These are phyloP conservation scores for Pollenia amentaria DNA, from an alignment of 2,888 invertebrate genomes.

Conservation along the genomic window DNA sequence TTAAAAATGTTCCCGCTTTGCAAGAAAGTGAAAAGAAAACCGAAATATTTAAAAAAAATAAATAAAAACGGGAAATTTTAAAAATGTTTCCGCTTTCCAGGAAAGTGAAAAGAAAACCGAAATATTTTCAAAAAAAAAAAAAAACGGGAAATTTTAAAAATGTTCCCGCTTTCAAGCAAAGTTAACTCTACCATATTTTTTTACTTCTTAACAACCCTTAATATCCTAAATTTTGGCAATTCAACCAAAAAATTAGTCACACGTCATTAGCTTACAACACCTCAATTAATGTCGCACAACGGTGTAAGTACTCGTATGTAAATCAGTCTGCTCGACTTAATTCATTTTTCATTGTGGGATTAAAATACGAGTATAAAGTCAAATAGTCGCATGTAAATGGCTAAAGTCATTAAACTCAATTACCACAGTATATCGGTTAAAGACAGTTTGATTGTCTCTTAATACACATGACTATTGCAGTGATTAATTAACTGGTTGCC, in stretches of 20 bases:
- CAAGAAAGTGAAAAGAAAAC: too few species aligned
- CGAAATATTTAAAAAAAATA: too few species aligned
- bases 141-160: too few species aligned
- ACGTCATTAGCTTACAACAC: not conserved
- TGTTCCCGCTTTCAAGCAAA: too few species aligned
- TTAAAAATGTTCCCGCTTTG: too few species aligned
- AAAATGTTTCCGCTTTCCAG: too few species aligned
- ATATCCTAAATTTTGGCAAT: not conserved
- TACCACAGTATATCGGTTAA: conserved; percentile 9
- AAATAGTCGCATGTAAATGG: conserved; percentile 13
- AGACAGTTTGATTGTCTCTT: not conserved
- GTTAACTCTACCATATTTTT: too few species aligned
- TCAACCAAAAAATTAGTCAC: not conserved
- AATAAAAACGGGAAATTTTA: too few species aligned
- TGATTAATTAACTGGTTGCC: conserved; percentile 43
- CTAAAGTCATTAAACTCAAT: conserved; percentile 54
- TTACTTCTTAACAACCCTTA: too few species aligned
- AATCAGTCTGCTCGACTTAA: not conserved
- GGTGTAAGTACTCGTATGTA: not conserved
- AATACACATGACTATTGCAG: not conserved
- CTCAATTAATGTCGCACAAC: not conserved
- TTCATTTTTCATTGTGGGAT: conserved; percentile 20
- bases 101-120: too few species aligned
- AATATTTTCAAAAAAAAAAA: too few species aligned
- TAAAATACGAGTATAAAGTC: conserved; percentile 29